Evolutionary conservation across 2,888 invertebrate genomes (phyloP).

Genomic region (Athalia rosae): DNA sequence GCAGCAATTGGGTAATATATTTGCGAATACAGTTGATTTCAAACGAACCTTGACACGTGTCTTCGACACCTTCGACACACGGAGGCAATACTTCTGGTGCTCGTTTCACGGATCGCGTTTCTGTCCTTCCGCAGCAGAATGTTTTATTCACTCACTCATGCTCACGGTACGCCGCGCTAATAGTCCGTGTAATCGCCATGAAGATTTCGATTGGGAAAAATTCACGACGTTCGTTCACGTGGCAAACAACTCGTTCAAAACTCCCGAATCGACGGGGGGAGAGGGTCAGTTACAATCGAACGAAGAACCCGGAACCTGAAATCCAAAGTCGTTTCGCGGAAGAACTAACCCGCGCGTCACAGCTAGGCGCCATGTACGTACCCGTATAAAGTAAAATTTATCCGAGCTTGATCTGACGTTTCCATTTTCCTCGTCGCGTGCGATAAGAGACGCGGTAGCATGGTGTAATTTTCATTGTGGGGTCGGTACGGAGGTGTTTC

Average conservation of each 20-base stretch:
- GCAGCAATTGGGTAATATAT: slow-evolving; percentile 43
- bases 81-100: slow-evolving; percentile 9
- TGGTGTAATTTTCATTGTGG: slow-evolving; percentile 31
- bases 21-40: slow-evolving; percentile 25
- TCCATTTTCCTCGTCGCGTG: slow-evolving; percentile 40
- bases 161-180: no score
- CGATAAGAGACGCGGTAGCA: slow-evolving; percentile 34
- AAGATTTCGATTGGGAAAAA: not conserved
- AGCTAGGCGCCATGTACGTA: slow-evolving; percentile 2
- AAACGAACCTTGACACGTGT: slow-evolving; percentile 36
- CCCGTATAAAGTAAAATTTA: slow-evolving; percentile 35
- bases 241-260: not conserved
- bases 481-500: slow-evolving; percentile 28
- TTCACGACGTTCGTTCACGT: no score
- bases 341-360: not conserved
- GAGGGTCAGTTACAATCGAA: not conserved
- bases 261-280: not conserved
- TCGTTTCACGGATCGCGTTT: slow-evolving; percentile 32
- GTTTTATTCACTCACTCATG: no score
- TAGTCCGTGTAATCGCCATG: slow-evolving; percentile 20
- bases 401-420: slow-evolving; percentile 38
- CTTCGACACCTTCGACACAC: slow-evolving; percentile 25
- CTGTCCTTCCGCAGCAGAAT: slow-evolving; percentile 4
- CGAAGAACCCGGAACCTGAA: slow-evolving; percentile 3
- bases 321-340: slow-evolving; percentile 23